Evolutionary conservation across 2,113 vertebrate species (phyloP).

Genomic region (Ardeotis arabs): DNA sequence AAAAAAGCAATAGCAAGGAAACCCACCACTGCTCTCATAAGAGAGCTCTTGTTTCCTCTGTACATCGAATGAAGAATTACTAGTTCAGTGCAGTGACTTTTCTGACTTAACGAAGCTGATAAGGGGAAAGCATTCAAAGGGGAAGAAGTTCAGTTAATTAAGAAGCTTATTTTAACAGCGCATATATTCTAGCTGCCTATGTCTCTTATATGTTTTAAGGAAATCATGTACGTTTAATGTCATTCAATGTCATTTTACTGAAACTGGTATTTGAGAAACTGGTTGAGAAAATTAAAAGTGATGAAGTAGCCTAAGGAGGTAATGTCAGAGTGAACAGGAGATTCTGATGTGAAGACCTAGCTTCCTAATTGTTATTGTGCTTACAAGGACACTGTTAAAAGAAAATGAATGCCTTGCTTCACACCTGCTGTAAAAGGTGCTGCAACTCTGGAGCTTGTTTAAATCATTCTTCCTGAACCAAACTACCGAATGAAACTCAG

Average conservation of each 20-base stretch:
- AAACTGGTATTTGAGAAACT: slow-evolving; percentile 60
- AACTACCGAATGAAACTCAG: slow-evolving; percentile 72
- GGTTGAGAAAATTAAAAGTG: slow-evolving; percentile 69
- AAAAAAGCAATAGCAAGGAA: background rate
- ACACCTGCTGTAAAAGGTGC: slow-evolving; percentile 76
- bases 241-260: slow-evolving; percentile 61
- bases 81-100: background rate
- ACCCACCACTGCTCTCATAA: background rate
- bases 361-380: slow-evolving; percentile 82
- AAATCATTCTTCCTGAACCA: slow-evolving; percentile 79
- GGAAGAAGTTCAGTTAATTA: slow-evolving; percentile 14
- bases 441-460: slow-evolving; percentile 62
- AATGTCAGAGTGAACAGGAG: slow-evolving; percentile 68
- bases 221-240: background rate
- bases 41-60: background rate
- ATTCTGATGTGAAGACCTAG: slow-evolving; percentile 74
- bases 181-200: background rate
- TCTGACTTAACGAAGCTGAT: background rate
- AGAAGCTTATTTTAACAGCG: background rate
- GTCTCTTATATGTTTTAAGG: background rate
- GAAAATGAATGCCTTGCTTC: slow-evolving; percentile 76
- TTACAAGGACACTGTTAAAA: slow-evolving; percentile 80
- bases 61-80: background rate
- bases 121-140: background rate
- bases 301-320: slow-evolving; percentile 69